Conservation (phyloP, 2,113 vertebrate species). For the Petrocephalus zakoni region DNA sequence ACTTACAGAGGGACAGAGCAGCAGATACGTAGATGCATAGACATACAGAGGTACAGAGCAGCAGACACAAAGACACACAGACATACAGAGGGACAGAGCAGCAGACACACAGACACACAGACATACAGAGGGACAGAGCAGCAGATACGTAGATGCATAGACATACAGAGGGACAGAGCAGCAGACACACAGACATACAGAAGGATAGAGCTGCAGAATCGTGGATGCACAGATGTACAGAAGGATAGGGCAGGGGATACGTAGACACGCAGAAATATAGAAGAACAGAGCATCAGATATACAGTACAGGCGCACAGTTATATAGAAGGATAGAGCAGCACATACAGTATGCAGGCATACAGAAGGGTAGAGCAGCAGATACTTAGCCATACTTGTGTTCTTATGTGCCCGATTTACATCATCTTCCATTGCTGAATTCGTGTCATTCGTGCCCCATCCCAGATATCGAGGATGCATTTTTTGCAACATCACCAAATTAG, state of each 20-base stretch:
- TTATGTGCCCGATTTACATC: not conserved
- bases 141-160: no score
- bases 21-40: no score
- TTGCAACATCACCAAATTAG: no score
- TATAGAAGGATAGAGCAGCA: not conserved
- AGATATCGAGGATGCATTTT: not conserved
- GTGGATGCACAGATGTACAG: not conserved
- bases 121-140: not conserved
- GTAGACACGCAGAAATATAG: not conserved
- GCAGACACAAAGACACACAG: not conserved
- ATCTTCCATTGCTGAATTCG: not conserved
- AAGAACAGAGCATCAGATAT: no score
- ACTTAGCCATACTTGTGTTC: not conserved
- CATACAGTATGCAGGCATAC: not conserved
- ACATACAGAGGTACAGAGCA: no score
- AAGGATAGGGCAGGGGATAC: not conserved
- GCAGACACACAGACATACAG: not conserved
- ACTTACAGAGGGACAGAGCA: not conserved
- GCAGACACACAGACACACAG: not conserved
- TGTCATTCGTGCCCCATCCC: not conserved
- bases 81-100: not conserved
- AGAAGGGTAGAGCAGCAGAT: not conserved
- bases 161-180: no score
- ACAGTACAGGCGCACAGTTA: no score
- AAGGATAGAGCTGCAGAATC: not conserved